These are phyloP conservation scores for Tachystola acroxantha DNA, from an alignment of 2,888 invertebrate genomes.

Conservation along the genomic window DNA sequence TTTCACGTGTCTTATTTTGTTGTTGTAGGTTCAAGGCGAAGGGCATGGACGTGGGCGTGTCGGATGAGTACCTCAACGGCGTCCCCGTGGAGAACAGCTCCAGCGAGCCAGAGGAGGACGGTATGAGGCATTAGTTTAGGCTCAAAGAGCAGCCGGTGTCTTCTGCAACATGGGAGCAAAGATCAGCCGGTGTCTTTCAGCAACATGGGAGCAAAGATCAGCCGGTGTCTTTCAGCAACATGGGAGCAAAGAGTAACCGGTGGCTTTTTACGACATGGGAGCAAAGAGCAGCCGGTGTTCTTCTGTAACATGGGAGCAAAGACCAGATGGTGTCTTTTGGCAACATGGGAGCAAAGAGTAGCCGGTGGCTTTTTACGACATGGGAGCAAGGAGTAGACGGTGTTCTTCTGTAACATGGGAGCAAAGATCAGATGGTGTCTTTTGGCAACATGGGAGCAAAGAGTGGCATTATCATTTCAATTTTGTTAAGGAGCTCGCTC, in stretches of 20 bases:
- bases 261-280: background rate
- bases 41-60: conserved; percentile 88
- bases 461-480: conserved; percentile 32
- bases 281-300: no score
- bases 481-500: no score
- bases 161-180: conserved; percentile 89
- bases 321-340: no score
- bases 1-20: no score
- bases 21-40: conserved; percentile 85
- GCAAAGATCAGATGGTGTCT: conserved; percentile 71
- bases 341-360: no score
- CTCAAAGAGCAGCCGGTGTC: conserved; percentile 86
- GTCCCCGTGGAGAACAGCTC: conserved; percentile 84
- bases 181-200: conserved; percentile 14
- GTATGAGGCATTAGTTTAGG: conserved; percentile 16
- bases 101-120: conserved; percentile 81
- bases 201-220: background rate
- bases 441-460: background rate
- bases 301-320: no score
- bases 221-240: background rate
- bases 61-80: conserved; percentile 86
- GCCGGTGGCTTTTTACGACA: no score
- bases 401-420: conserved; percentile 89
- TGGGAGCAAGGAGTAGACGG: conserved; percentile 83
- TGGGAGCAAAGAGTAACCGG: conserved; percentile 5